Base-by-base conservation (phyloP, 1,140 invertebrate genomes). In the Drosophila navojoa region DNA sequence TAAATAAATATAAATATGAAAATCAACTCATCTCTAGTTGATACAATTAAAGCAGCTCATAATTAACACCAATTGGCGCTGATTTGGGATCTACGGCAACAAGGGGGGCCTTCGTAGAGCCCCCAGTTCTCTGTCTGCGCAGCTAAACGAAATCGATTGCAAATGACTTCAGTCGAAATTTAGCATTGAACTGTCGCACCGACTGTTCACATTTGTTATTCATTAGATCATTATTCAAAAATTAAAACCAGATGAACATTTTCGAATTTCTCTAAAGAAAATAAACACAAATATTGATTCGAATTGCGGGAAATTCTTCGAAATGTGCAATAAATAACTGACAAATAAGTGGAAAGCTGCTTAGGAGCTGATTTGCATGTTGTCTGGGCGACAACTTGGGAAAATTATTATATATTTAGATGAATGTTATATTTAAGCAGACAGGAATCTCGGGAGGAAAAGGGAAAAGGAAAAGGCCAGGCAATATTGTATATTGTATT, bases 1-100 rank as follows among this genome's bases (percentile, higher is more conserved):
- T 74, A 74, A 62, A 42, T 61, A 64, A 22, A 47, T 57, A 67
- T 71, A 22, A 55, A 59, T 63, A 40, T 22, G 19, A 22, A 22
- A 22, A 22, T 22, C 19, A 22, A 22, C 19, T 22, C 47, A n/a
- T 52, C n/a, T 66, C 50, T 59, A 59, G 45, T 44, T 44, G 53
- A 69, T 72, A 66, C 77, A 87, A 87, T 87, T 82, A 87, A 89
- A 82, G 77, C 62, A 68, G 49, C 47, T 60, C 76, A 79, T 82
- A 76, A 82, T 87, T 87, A 89, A 50, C 54, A 71, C 76, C 76
- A 76, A 62, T 71, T 77, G 47, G 49, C 55, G 49, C 58, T 76
- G 64, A 89, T 73, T 87, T 77, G 35, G 9, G 55, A 71, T 29
- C 62, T 44, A 10, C 35, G 35, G 2, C 32, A 32, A 32, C 32